Percentiles rank a stretch among this genome's conserved stretches.
Evolutionary conservation across 2,888 invertebrate genomes (phyloP).

Genomic region (Campoplex nolae): DNA sequence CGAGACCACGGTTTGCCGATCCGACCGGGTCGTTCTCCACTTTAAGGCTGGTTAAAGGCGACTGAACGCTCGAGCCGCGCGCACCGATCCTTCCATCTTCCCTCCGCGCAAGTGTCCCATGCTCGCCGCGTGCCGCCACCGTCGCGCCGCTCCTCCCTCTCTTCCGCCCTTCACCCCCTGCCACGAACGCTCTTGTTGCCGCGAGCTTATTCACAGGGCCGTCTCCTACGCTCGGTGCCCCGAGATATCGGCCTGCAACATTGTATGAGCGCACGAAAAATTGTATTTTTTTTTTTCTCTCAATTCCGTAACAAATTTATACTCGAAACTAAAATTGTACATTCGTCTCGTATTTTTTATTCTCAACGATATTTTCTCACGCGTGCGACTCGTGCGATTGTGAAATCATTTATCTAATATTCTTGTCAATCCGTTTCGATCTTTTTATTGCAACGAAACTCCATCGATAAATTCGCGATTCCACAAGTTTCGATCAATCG

Average conservation of each 20-base stretch:
- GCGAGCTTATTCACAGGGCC: conserved; percentile 43
- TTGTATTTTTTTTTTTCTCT: neutral
- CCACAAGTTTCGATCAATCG: neutral
- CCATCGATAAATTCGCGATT: too few species aligned
- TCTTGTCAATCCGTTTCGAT: neutral
- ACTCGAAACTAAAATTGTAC: too few species aligned
- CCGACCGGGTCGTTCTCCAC: conserved; percentile 72
- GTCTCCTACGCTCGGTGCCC: conserved; percentile 23
- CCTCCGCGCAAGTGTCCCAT: conserved; percentile 75
- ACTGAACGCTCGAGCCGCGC: conserved; percentile 78
- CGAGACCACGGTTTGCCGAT: conserved; percentile 58
- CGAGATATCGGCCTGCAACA: neutral
- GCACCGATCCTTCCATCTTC: conserved; percentile 79
- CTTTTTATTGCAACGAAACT: neutral
- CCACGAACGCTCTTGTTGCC: conserved; percentile 35
- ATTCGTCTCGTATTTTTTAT: neutral
- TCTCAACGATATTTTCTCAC: neutral
- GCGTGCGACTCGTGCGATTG: too few species aligned
- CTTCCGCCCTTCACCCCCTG: conserved; percentile 29
- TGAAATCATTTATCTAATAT: too few species aligned
- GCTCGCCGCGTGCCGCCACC: conserved; percentile 73
- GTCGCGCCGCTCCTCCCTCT: conserved; percentile 69
- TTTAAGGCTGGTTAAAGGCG: conserved; percentile 80
- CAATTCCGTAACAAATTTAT: too few species aligned
- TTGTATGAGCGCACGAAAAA: neutral